Conservation (phyloP, 2,797 vertebrate genomes). For the Lophotriccus pileatus region DNA sequence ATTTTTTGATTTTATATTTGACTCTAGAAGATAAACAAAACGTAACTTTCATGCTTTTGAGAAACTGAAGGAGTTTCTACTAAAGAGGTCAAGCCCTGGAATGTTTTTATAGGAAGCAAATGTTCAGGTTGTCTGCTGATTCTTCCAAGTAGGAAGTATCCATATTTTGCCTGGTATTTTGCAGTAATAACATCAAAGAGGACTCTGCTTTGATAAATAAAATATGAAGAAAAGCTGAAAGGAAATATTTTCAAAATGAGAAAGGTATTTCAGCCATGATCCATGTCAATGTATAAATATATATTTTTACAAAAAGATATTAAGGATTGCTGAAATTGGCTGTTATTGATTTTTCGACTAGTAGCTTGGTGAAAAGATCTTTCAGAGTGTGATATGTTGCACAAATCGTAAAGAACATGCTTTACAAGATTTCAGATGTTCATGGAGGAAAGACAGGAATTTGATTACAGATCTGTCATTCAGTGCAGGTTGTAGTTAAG, state of each 20-base stretch:
- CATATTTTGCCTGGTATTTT: background rate
- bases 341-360: background rate
- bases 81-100: background rate
- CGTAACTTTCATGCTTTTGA: background rate
- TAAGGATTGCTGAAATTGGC: background rate
- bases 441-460: background rate
- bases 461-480: background rate
- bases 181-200: background rate
- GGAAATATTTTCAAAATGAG: background rate
- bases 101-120: background rate
- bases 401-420: background rate
- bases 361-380: background rate
- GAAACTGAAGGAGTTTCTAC: background rate
- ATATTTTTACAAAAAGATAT: background rate
- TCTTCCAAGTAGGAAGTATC: background rate
- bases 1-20: background rate
- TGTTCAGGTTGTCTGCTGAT: background rate
- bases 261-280: background rate
- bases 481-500: background rate
- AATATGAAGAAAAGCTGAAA: background rate
- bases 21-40: background rate
- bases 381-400: background rate
- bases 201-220: background rate
- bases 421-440: background rate
- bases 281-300: background rate